phyloP scores from a whole-genome alignment of 1,140 invertebrate genomes.

The Tribolium madens region DNA sequence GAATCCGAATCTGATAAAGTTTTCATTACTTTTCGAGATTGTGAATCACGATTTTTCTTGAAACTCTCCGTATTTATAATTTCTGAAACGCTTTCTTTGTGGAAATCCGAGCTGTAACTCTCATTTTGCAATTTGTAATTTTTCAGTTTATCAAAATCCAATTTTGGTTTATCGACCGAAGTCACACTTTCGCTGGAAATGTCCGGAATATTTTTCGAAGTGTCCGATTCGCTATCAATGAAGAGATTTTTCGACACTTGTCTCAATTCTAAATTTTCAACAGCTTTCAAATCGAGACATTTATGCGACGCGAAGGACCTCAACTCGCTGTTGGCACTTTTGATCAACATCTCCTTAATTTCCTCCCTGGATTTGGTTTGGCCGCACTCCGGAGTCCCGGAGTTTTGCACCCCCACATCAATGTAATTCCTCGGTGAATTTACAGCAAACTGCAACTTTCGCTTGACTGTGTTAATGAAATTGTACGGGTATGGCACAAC shows the following conservation, averaged over 20 bases:
- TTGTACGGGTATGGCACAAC: slow-evolving; percentile 60
- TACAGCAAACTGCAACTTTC: slow-evolving; percentile 58
- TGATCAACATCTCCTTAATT: slow-evolving; percentile 16
- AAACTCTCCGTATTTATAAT: too few species aligned
- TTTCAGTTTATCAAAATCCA: slow-evolving; percentile 18
- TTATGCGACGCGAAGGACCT: slow-evolving; percentile 56
- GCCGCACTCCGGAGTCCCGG: slow-evolving; percentile 1
- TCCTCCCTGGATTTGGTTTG: slow-evolving; percentile 9
- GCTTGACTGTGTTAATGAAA: slow-evolving; percentile 64
- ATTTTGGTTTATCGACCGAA: slow-evolving; percentile 29
- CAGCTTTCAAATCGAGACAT: slow-evolving; percentile 55
- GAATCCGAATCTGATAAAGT: neutral
- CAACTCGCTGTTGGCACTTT: slow-evolving; percentile 42
- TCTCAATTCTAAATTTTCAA: slow-evolving; percentile 54
- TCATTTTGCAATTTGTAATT: slow-evolving; percentile 11
- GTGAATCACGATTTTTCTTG: too few species aligned
- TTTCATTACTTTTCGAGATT: neutral
- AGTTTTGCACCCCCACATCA: slow-evolving; percentile 60
- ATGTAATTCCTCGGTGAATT: slow-evolving; percentile 47
- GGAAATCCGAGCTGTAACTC: slow-evolving; percentile 34
- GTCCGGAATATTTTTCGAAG: slow-evolving; percentile 64
- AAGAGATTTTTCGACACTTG: slow-evolving; percentile 36
- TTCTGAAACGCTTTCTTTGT: neutral
- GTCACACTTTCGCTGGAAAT: slow-evolving; percentile 60
- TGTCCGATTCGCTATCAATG: slow-evolving; percentile 59